phyloP scores from a whole-genome alignment of 2,113 vertebrate species.

The Indri indri region DNA sequence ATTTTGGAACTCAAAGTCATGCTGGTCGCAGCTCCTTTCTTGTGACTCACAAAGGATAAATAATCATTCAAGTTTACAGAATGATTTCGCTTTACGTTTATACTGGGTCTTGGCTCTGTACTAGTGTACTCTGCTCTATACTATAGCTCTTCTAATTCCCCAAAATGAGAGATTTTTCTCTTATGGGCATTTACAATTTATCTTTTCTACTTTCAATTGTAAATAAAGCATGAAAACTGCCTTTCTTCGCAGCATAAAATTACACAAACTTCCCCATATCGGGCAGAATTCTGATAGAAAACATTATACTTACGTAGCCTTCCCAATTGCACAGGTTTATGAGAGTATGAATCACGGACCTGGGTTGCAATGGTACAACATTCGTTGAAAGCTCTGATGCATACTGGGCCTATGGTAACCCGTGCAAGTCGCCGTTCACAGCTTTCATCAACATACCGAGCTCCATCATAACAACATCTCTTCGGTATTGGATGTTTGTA shows the following conservation, averaged over 20 bases:
- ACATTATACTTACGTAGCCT: conserved; percentile 85
- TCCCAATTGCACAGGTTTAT: conserved; percentile 74
- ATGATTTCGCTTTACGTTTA: background rate
- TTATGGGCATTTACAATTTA: background rate
- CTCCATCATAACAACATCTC: conserved; percentile 84
- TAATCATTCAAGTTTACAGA: background rate
- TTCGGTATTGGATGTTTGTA: background rate
- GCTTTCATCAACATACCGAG: conserved; percentile 67
- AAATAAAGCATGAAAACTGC: background rate
- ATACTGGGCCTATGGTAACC: rapidly evolving
- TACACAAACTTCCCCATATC: background rate
- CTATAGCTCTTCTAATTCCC: background rate
- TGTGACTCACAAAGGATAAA: background rate
- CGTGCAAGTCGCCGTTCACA: conserved; percentile 80
- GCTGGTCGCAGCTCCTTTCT: background rate
- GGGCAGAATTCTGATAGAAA: background rate
- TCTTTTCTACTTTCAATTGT: background rate
- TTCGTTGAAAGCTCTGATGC: conserved; percentile 73
- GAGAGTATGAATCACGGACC: background rate
- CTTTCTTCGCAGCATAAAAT: background rate
- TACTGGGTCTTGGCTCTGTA: background rate
- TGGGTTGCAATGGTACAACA: conserved; percentile 85
- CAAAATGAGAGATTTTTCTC: background rate
- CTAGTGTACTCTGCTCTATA: background rate
- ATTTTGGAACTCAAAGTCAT: background rate